These are phyloP conservation scores for Chalcis sispes DNA, from an alignment of 2,888 invertebrate genomes.

Conservation along the genomic window DNA sequence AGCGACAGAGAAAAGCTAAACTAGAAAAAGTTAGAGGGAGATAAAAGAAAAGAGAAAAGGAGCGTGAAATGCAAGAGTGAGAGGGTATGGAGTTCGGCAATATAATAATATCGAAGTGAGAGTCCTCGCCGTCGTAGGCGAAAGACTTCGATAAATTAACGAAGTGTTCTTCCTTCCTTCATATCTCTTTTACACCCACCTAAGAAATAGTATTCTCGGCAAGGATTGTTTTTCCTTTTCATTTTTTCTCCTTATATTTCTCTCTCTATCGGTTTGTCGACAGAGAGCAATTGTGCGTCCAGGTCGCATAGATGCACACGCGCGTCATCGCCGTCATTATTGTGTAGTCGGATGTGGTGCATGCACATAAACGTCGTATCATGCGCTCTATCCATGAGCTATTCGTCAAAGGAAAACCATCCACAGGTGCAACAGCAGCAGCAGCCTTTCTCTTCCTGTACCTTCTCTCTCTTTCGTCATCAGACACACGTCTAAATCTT, in stretches of 20 bases:
- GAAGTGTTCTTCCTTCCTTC: not conserved
- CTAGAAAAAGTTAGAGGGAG: not conserved
- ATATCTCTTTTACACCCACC: not conserved
- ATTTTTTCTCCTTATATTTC: not conserved
- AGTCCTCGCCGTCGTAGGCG: not conserved
- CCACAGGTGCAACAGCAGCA: conserved; percentile 27
- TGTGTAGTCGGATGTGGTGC: not conserved
- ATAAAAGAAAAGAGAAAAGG: conserved; percentile 34
- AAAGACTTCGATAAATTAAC: not conserved
- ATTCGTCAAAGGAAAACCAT: conserved; percentile 21
- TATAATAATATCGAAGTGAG: conserved; percentile 30
- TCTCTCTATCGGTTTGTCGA: not conserved
- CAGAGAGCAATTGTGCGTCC: too few relatives aligned
- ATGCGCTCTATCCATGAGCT: conserved; percentile 32
- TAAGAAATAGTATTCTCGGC: too few relatives aligned
- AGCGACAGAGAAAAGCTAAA: conserved; percentile 10
- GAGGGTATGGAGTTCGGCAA: not conserved
- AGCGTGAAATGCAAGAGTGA: conserved; percentile 49
- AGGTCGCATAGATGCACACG: not conserved
- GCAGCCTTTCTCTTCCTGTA: conserved; percentile 39
- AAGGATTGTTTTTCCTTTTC: too few relatives aligned
- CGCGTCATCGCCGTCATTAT: not conserved
- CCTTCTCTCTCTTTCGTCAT: conserved; percentile 21
- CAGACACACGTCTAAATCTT: not conserved
- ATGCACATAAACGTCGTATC: conserved; percentile 20